phyloP scores from a whole-genome alignment of 2,888 invertebrate genomes.

The Agonopterix alstromeriana region DNA sequence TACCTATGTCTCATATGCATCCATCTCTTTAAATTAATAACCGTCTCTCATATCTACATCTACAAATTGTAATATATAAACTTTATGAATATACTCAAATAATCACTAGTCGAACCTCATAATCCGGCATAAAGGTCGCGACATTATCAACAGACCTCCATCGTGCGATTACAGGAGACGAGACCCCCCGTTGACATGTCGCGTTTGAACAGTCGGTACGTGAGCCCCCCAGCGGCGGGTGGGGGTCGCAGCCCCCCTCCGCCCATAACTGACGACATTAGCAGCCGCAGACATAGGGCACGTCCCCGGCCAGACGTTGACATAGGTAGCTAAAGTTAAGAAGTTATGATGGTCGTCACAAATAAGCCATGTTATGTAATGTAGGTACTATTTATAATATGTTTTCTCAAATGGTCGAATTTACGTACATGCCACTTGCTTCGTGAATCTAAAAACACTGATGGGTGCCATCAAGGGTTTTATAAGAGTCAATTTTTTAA shows the following conservation, averaged over 20 bases:
- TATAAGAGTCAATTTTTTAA: too few relatives aligned
- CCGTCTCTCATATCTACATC: too few relatives aligned
- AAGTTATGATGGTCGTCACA: neutral
- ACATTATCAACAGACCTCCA: slow-evolving; percentile 61
- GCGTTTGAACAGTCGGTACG: slow-evolving; percentile 73
- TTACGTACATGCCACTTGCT: too few relatives aligned
- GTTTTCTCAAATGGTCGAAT: too few relatives aligned
- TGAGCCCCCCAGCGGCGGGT: slow-evolving; percentile 31
- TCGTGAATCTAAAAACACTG: too few relatives aligned
- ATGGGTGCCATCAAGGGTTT: too few relatives aligned
- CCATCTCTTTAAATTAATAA: too few relatives aligned
- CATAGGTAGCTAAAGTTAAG: slow-evolving; percentile 44
- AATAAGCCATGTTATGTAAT: too few relatives aligned
- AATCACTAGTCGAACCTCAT: neutral
- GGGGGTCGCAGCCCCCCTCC: slow-evolving; percentile 18
- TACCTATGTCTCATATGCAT: too few relatives aligned
- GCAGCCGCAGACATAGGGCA: slow-evolving; percentile 73
- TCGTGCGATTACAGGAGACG: slow-evolving; percentile 52
- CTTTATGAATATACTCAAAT: neutral
- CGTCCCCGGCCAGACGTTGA: slow-evolving; percentile 59
- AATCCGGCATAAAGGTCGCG: slow-evolving; percentile 50
- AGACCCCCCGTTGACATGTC: slow-evolving; percentile 64
- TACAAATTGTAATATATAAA: neutral
- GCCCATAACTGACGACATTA: slow-evolving; percentile 69
- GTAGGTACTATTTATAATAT: too few relatives aligned